These are phyloP conservation scores for Crioceris asparagi DNA, from an alignment of 2,888 invertebrate species.

Conservation along the genomic window DNA sequence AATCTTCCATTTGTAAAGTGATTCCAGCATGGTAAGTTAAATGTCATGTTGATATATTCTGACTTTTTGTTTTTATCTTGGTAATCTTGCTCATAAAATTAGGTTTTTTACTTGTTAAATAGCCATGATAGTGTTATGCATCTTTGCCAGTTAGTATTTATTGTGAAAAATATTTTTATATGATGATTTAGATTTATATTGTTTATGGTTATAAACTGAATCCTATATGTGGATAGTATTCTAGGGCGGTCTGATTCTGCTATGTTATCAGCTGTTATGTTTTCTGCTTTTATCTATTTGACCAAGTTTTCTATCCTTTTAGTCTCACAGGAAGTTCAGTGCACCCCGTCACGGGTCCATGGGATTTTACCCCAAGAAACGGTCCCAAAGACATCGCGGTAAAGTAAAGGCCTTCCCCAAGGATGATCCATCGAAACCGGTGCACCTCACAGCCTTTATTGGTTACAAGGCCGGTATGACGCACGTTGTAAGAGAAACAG, in stretches of 20 bases:
- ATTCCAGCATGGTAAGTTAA: constrained; percentile 7
- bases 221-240: constrained; percentile 49
- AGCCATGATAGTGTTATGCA: too few relatives aligned
- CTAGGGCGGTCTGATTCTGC: constrained; percentile 64
- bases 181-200: constrained; percentile 53
- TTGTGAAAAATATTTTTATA: constrained; percentile 17
- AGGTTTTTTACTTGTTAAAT: neutral
- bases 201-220: constrained; percentile 58
- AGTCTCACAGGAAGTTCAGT: constrained; percentile 99
- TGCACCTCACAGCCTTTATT: constrained; percentile 94
- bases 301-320: constrained; percentile 31
- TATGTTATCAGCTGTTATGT: neutral
- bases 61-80: too few relatives aligned
- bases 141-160: neutral
- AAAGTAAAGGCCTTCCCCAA: constrained; percentile 99
- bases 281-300: too few relatives aligned
- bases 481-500: constrained; percentile 96
- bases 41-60: neutral
- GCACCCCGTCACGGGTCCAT: constrained; percentile 99
- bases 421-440: constrained; percentile 92
- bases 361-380: constrained; percentile 99
- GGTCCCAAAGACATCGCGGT: constrained; percentile 91
- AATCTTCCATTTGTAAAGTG: constrained; percentile 10
- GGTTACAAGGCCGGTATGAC: constrained; percentile 99
- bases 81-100: neutral